Evolutionary conservation across 2,113 vertebrate species (phyloP), one percentile per base, ranked within the genome.

Genomic region (Melanerpes aurifrons): DNA sequence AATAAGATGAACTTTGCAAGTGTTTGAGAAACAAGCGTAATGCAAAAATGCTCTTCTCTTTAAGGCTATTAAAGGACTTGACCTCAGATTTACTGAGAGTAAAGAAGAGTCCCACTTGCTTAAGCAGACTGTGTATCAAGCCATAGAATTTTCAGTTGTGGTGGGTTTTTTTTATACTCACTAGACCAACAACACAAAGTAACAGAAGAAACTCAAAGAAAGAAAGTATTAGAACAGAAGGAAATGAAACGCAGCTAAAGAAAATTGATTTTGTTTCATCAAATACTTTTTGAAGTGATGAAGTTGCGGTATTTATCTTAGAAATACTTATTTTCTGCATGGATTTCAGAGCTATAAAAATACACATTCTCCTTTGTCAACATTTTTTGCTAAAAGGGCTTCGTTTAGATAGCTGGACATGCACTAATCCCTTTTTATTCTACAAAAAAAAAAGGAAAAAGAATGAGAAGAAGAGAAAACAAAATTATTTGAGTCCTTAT

Each of bases 261-360:
- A 93, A 93, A 86, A 93, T 92, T 95, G 92, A 93, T 95, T 95
- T 91, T 89, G 87, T 92, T 85, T 95, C 92, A 96, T 96, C 95
- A 94, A 96, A 91, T 94, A 94, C 89, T 91, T 95, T 93, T 83
- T 96, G 94, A 93, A 96, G 96, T 96, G 94, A 95, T 28, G 87
- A 94, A 96, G 93, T 90, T 93, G 93, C 11, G 10, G 94, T 93
- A 90, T 87, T 94, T 94, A 91, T 92, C 83, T 82, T 84, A 86
- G 91, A 76, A 93, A 67, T 78, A 73, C 73, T 93, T 93, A 79
- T 94, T 92, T 93, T 97, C 95, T 97, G 89, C 93, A 95, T 94
- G 92, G 86, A 93, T 94, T 96, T 91, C 75, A 88, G 93, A 86
- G 67, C 58, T 88, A 48, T 78, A 71, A 69, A 89, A 91, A 82